phyloP scores from a whole-genome alignment of 2,113 vertebrate species.

The Archocentrus centrarchus region DNA sequence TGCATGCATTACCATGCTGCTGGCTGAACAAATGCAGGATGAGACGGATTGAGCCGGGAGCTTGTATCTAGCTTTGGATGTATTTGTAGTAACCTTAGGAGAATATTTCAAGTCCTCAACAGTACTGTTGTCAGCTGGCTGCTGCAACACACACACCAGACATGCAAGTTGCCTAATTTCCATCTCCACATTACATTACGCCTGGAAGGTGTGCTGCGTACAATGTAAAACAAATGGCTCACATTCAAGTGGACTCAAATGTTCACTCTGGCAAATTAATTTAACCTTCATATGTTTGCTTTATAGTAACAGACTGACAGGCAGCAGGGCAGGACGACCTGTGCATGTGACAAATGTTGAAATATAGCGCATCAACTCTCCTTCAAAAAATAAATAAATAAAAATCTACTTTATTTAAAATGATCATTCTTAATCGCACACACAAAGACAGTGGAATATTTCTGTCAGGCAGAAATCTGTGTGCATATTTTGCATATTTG shows the following conservation, averaged over 20 bases:
- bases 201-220: not conserved
- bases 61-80: constrained; percentile 49
- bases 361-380: not conserved
- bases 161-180: constrained; percentile 11
- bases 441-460: not conserved
- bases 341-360: fast-evolving
- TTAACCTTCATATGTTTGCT: constrained; percentile 34
- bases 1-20: constrained; percentile 22
- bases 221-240: constrained; percentile 44
- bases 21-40: constrained; percentile 45
- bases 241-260: constrained; percentile 20
- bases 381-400: not conserved
- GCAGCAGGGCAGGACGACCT: not conserved
- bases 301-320: constrained; percentile 14
- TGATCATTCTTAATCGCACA: not conserved
- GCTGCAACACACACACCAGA: constrained; percentile 11
- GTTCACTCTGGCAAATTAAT: not conserved
- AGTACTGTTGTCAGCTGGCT: constrained; percentile 28
- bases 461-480: constrained; percentile 10
- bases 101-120: constrained; percentile 32
- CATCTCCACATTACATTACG: constrained; percentile 29
- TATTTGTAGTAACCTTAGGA: constrained; percentile 44
- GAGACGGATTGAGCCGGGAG: constrained; percentile 37
- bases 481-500: constrained; percentile 58
- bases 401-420: constrained; percentile 1